Conservation (phyloP, 2,113 vertebrate genomes). For the Coturnix japonica region DNA sequence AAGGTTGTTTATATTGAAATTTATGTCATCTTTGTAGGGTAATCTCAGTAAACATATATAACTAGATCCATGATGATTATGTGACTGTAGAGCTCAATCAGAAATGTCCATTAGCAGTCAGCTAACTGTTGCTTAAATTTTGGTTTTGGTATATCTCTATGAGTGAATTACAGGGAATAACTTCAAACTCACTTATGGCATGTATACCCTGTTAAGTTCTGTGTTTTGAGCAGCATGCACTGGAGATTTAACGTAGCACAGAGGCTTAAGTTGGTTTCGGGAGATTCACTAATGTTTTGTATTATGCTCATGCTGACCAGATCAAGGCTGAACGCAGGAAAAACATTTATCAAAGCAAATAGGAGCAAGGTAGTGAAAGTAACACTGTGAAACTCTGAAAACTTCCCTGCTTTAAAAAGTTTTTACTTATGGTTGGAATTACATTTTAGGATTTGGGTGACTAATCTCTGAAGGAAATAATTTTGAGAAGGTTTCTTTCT, state of each 20-base stretch:
- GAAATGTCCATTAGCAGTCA: background rate
- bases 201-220: background rate
- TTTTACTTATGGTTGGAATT: background rate
- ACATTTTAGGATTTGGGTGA: background rate
- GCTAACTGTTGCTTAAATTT: background rate
- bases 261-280: background rate
- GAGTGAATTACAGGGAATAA: background rate
- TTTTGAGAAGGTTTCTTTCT: background rate
- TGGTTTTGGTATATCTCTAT: background rate
- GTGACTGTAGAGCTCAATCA: background rate
- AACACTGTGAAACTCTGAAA: background rate
- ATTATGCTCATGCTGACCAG: background rate
- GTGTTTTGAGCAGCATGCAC: background rate
- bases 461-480: background rate
- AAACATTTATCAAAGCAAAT: background rate
- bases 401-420: background rate
- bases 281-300: background rate
- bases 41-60: background rate
- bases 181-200: background rate
- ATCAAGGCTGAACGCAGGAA: background rate
- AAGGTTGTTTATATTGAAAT: background rate
- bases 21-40: background rate
- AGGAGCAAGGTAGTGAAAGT: background rate
- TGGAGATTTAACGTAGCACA: background rate
- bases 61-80: background rate